A percentile compares a stretch with the other conserved stretches of the same genome.
Evolutionary conservation across 2,797 vertebrate genomes (phyloP).

Genomic region (Phataginus tetradactyla): DNA sequence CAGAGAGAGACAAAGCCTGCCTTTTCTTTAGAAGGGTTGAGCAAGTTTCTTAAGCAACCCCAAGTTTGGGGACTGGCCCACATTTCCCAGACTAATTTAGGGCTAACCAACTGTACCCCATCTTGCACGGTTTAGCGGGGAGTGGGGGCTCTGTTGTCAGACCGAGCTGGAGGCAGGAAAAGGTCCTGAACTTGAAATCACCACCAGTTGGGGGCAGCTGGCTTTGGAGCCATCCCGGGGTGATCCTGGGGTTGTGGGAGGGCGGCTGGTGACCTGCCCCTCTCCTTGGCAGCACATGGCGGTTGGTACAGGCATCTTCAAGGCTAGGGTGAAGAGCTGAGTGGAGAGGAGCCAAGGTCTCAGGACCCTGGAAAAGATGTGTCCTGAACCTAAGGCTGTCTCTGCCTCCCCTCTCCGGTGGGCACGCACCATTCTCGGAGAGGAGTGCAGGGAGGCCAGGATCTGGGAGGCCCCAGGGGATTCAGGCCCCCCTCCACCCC

Average conservation of each 20-base stretch:
- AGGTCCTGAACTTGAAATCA: not conserved
- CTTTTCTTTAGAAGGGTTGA: not conserved
- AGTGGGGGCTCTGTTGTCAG: not conserved
- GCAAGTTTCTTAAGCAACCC: not conserved
- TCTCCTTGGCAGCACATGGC: not conserved
- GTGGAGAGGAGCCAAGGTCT: not conserved
- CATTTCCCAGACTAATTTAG: not conserved
- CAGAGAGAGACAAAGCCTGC: not conserved
- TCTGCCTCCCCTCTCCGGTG: not conserved
- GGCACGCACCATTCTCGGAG: not conserved
- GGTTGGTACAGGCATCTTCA: not conserved
- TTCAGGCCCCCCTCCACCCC: not conserved
- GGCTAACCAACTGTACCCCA: not conserved
- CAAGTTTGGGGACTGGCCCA: not conserved
- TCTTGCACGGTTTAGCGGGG: not conserved
- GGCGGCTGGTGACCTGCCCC: not conserved
- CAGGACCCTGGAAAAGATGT: not conserved
- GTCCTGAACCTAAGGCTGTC: not conserved
- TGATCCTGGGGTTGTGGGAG: too few species aligned
- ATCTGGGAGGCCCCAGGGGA: not conserved
- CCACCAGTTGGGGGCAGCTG: not conserved
- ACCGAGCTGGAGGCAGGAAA: not conserved
- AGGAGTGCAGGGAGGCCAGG: not conserved
- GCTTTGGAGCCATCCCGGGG: not conserved
- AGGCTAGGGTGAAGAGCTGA: not conserved